Base-by-base conservation (phyloP, 2,888 invertebrate genomes). In the Sclerodermus sp. region DNA sequence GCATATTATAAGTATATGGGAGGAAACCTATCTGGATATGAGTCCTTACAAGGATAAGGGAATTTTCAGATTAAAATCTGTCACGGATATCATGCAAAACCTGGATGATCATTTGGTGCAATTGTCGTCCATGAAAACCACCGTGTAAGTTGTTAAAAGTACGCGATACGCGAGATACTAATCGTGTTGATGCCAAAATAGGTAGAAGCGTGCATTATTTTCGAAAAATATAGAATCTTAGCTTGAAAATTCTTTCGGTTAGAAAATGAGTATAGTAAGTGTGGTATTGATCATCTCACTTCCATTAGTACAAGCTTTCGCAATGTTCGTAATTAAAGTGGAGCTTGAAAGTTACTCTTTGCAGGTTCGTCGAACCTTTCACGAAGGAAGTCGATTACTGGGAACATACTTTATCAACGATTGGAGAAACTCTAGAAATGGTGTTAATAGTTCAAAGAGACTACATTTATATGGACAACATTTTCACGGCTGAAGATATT, bases 401-500 rank as follows among this genome's bases (percentile, higher is more conserved):
- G 93, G 94, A 94, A 77, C 86, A 89, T 64, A 85, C 88, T 0
- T 79, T 95, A 49, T 90, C 92, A 1, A 87, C 88, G 54, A 86
- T 94, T 8, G 85, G 88, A 52, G 94, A 94, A 77, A 88, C 89
- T 44, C 82, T 93, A 38, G 94, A 94, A 79, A 83, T 85, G 68
- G 83, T 88, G 15, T 80, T 93, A n/a, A 83, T 84, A 68, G 91
- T 93, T 0, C 95, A 95, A 79, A 82, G 90, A 18, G 88, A 90
- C 57, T 95, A 91, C 84, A 80, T 93, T 55, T 93, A 94, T 75
- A 81, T 94, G 40, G 93, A 93, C 84, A 93, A 88, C 72, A 93
- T 94, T 73, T 93, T 94, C 79, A 81, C 82, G 57, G 91, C 92
- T 0, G 93, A 93, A 77, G 93, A 94, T 73, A 93, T 94, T 50